Evolutionary conservation across 2,113 vertebrate genomes (phyloP), one percentile per base, ranked within the genome.

Genomic region (Tachysurus vachellii): DNA sequence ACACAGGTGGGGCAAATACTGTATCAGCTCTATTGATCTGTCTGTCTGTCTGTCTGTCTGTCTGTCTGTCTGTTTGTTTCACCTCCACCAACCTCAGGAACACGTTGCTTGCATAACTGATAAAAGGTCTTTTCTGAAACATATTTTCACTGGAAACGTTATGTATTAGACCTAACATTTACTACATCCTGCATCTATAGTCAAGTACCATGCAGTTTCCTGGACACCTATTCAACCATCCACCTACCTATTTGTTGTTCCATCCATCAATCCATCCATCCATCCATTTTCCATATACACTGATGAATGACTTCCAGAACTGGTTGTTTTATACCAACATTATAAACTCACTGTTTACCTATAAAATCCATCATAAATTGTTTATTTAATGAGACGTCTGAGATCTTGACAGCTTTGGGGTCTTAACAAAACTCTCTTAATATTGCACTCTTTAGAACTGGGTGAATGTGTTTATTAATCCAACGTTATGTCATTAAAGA

Each of bases 1-100:
- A 90, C 98, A 99, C 97, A 97, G 97, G 98, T 99, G 95, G 92
- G 86, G 14, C 36, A 57, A 13, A 0, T 1, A 83, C 61, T 59
- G 4, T 64, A 47, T 42, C 31, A 28, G 26, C 1, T 79, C 26
- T 54, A 1, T n/a, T 26, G 17, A 0, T 79, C 26, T 28, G 0
- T 80, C 53, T 31, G 0, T 77, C 75, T 17, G 0, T 75, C 42
- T 75, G 0, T 75, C 36, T 71, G 0, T 70, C 31, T 42, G 0
- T 70, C 66, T 70, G 0, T 70, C 66, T 70, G 4, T 68, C 64
- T 44, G 42, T 19, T 44, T 17, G 9, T 23, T 47, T 44, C 9
- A 71, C 70, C 36, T 47, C 36, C 0, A 23, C 21, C 68, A 75
- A 11, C 21, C 21, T 26, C 23, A 50, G 73, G 47, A 75, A 50